phyloP scores from a whole-genome alignment of 2,888 invertebrate genomes.

The Apocheima hispidaria region DNA sequence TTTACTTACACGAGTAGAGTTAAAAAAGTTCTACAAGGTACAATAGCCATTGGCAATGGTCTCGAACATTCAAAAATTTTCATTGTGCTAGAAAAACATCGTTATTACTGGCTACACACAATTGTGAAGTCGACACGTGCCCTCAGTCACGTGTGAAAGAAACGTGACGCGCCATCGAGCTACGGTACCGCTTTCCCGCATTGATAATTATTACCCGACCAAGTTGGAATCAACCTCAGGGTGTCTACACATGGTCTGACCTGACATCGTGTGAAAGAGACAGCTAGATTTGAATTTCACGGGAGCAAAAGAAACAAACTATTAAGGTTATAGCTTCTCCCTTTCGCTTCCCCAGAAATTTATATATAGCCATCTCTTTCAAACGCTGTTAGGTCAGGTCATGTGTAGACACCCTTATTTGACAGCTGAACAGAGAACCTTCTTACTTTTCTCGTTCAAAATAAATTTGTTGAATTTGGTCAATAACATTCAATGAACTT shows the following conservation, averaged over 20 bases:
- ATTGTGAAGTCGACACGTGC: constrained; percentile 58
- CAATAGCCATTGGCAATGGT: background rate
- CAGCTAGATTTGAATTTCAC: too few species aligned
- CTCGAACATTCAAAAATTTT: constrained; percentile 20
- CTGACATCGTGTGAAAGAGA: too few species aligned
- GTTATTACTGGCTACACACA: constrained; percentile 38
- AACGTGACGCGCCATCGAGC: constrained; percentile 62
- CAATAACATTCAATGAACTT: background rate
- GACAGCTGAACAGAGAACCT: background rate
- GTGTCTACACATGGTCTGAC: too few species aligned
- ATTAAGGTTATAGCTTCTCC: too few species aligned
- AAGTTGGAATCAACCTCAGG: too few species aligned
- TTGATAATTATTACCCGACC: constrained; percentile 35
- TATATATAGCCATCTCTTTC: too few species aligned
- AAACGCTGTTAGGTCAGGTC: too few species aligned
- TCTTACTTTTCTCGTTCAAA: background rate
- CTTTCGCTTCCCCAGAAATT: too few species aligned
- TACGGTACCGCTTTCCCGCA: constrained; percentile 52
- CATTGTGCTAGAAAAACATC: constrained; percentile 23
- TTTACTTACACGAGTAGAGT: too few species aligned
- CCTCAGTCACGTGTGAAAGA: constrained; percentile 61
- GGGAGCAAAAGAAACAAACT: too few species aligned
- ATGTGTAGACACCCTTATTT: constrained; percentile 25
- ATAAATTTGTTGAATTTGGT: background rate
- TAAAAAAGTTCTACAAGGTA: too few species aligned